Evolutionary conservation across 2,888 invertebrate species (phyloP), one percentile per base, ranked within the genome.

Genomic region (Thalpophila matura): DNA sequence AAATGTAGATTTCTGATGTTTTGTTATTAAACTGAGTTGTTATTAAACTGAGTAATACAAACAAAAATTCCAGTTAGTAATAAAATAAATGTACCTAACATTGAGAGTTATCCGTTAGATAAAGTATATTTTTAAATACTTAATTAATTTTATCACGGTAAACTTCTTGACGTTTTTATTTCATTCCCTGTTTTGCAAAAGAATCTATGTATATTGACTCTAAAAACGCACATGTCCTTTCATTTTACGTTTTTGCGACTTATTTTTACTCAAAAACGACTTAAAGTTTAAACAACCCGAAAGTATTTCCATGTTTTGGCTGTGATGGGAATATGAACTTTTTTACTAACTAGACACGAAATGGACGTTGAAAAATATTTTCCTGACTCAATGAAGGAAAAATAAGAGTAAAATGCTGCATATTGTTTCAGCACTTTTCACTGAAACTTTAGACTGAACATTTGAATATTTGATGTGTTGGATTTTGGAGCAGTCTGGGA

Each of bases 1-100:
- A 42, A n/a, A 57, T 59, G 55, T 67, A 59, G 47, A 68, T 74
- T 59, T 51, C 18, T 71, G 35, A 35, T 72, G 46, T 73, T 60
- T 73, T 49, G 51, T 74, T 40, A 46, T 45, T 37, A 40, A 54
- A 62, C 54, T 47, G 22, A 27, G 18, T 22, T 18, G 54, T 4
- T 51, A 22, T 38, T n/a, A n/a, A n/a, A n/a, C n/a, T n/a, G n/a
- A n/a, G 27, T 66, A n/a, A 51, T 33, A 56, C 43, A 68, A 53
- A 67, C 33, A 60, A 22, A 14, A 5, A 10, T 43, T 10, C 37
- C 33, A 20, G 26, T 29, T 3, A 12, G 14, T 40, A 20, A 57
- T 57, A 22, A 31, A 16, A 43, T 16, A 47, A 42, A 46, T n/a
- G 26, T 42, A 22, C 14, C 29, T 43, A 2, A 9, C 20, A 29